Evolutionary conservation across 2,888 invertebrate genomes (phyloP).

Genomic region (Podotricha telesiphe): DNA sequence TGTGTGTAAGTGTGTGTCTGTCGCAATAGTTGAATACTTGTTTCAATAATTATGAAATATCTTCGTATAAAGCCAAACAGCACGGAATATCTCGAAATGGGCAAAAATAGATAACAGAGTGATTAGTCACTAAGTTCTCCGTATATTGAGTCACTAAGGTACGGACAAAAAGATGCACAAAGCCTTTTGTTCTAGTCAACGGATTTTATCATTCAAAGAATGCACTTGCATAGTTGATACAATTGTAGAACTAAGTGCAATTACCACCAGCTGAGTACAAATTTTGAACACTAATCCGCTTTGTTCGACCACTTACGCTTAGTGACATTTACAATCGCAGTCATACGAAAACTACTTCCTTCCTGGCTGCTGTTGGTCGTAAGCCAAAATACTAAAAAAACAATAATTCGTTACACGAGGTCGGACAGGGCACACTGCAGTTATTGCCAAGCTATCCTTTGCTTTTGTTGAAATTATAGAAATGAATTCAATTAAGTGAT

Average conservation of each 20-base stretch:
- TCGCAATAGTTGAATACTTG: too few relatives aligned
- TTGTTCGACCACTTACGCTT: slow-evolving; percentile 18
- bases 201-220: background rate
- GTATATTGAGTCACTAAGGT: too few relatives aligned
- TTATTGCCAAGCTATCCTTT: slow-evolving; percentile 29
- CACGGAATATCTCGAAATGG: too few relatives aligned
- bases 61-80: too few relatives aligned
- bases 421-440: slow-evolving; percentile 32
- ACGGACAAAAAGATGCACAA: too few relatives aligned
- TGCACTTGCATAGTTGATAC: background rate
- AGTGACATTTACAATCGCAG: slow-evolving; percentile 23
- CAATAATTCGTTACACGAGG: slow-evolving; percentile 30
- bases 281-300: slow-evolving; percentile 21
- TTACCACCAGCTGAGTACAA: slow-evolving; percentile 11
- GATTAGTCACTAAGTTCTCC: too few relatives aligned
- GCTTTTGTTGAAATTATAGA: too few relatives aligned
- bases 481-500: too few relatives aligned
- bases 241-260: slow-evolving; percentile 7
- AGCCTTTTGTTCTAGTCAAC: background rate
- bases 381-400: slow-evolving; percentile 32
- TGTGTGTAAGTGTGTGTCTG: background rate
- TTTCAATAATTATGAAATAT: too few relatives aligned
- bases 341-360: slow-evolving; percentile 30
- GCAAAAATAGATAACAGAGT: too few relatives aligned
- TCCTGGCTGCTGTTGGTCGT: slow-evolving; percentile 28